phyloP scores from a whole-genome alignment of 2,113 vertebrate genomes.

The Chaenogobius annularis region DNA sequence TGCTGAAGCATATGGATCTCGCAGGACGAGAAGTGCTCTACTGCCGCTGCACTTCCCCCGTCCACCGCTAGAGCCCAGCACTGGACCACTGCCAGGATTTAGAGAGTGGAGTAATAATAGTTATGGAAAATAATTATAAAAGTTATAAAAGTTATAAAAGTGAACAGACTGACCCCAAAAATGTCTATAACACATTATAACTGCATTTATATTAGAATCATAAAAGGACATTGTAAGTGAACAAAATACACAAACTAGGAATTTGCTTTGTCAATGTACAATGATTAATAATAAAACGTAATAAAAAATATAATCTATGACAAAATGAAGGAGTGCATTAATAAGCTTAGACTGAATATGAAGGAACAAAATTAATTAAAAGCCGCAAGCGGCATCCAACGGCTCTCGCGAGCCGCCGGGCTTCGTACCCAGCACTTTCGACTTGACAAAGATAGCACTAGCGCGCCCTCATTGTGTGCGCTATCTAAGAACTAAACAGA shows the following conservation, averaged over 20 bases:
- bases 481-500: too few relatives aligned
- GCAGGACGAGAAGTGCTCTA: constrained; percentile 42
- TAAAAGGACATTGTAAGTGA: too few relatives aligned
- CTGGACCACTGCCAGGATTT: not conserved
- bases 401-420: too few relatives aligned
- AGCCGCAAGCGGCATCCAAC: too few relatives aligned
- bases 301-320: not conserved
- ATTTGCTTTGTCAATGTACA: too few relatives aligned
- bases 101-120: not conserved
- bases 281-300: not conserved
- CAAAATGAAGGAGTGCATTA: not conserved
- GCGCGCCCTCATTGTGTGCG: too few relatives aligned
- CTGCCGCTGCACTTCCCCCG: constrained; percentile 9
- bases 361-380: too few relatives aligned
- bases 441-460: too few relatives aligned
- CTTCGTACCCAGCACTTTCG: too few relatives aligned
- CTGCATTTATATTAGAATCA: too few relatives aligned
- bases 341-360: too few relatives aligned
- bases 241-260: too few relatives aligned
- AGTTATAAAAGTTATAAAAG: not conserved
- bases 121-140: not conserved
- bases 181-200: not conserved
- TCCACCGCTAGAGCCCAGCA: constrained; percentile 47
- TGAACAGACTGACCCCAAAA: not conserved
- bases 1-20: constrained; percentile 60